Conservation (phyloP, 2,797 vertebrate species). For the Schizopygopsis malacanthus region DNA sequence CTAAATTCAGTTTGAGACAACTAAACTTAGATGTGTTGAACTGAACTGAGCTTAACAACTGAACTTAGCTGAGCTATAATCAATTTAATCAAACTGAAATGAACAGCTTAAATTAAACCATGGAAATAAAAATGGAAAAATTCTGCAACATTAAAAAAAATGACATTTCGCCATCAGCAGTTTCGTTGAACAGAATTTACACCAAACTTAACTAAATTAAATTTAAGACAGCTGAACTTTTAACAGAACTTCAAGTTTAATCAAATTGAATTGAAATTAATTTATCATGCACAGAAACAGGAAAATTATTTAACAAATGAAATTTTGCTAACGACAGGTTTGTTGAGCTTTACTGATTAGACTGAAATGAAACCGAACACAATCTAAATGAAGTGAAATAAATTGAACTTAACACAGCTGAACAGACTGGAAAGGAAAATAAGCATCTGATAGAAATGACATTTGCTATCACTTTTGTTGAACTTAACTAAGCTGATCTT, state of each 20-base stretch:
- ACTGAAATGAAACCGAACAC: neutral
- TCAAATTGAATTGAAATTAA: neutral
- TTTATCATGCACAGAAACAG: neutral
- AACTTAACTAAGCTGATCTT: neutral
- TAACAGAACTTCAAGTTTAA: neutral
- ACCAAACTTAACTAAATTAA: neutral
- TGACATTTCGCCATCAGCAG: neutral
- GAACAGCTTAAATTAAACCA: neutral
- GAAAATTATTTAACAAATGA: neutral
- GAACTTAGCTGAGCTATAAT: neutral
- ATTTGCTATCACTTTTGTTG: neutral
- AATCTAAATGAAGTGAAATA: neutral
- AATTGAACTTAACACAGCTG: neutral
- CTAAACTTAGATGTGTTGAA: neutral
- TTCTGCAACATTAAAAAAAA: neutral
- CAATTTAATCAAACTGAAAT: neutral
- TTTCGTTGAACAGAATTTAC: neutral
- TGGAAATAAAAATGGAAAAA: neutral
- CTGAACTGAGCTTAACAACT: neutral
- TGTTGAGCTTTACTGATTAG: neutral
- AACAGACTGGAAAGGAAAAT: neutral
- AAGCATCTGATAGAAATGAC: neutral
- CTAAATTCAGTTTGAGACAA: neutral
- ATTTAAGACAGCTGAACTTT: neutral
- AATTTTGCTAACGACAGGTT: neutral